These are phyloP conservation scores for Papilio xuthus DNA, from an alignment of 1,140 invertebrate genomes.

Conservation along the genomic window DNA sequence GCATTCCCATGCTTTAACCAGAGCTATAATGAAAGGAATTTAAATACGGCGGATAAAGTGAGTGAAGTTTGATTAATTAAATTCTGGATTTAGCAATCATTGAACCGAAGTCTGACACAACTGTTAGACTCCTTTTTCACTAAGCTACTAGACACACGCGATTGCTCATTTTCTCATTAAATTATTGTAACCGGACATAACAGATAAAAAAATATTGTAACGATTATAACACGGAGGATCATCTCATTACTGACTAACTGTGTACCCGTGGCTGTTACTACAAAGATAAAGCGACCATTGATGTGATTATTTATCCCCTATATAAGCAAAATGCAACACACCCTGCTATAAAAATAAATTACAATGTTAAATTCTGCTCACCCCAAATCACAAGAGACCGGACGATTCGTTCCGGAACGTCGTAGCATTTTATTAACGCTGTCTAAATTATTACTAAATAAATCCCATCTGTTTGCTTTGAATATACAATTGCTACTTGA, in stretches of 20 bases:
- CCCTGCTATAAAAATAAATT: slow-evolving; percentile 74
- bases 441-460: slow-evolving; percentile 45
- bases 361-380: slow-evolving; percentile 75
- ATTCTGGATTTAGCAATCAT: slow-evolving; percentile 29
- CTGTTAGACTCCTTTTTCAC: not conserved
- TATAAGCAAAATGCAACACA: slow-evolving; percentile 46
- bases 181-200: not conserved
- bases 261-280: slow-evolving; percentile 7
- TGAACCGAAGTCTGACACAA: slow-evolving; percentile 23
- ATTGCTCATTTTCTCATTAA: not conserved
- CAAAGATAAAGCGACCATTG: slow-evolving; percentile 29
- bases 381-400: slow-evolving; percentile 62
- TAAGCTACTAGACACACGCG: not conserved
- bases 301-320: slow-evolving; percentile 69
- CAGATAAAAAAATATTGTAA: not conserved
- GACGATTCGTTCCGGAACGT: slow-evolving; percentile 64
- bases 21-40: not conserved
- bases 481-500: slow-evolving; percentile 24
- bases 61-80: slow-evolving; percentile 25
- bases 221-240: not conserved
- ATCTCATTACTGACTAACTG: not conserved
- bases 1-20: not conserved
- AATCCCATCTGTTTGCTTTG: slow-evolving; percentile 37
- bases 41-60: slow-evolving; percentile 1
- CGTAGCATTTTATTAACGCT: slow-evolving; percentile 66